Percentiles rank a stretch among this genome's conserved stretches.
These are phyloP conservation scores for Ophion ventricosus DNA, from an alignment of 2,888 invertebrate species.

Conservation along the genomic window DNA sequence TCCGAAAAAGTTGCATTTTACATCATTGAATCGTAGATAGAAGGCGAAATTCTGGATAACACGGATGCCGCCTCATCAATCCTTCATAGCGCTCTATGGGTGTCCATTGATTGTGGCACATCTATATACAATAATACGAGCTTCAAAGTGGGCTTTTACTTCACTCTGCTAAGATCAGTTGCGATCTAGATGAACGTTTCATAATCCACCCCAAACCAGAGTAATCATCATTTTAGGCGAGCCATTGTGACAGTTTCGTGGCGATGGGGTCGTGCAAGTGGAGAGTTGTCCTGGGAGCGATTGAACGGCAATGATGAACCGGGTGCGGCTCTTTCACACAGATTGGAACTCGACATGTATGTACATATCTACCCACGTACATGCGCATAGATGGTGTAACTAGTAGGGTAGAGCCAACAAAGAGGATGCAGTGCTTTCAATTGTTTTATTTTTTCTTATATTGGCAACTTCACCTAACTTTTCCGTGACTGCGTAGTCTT, in stretches of 20 bases:
- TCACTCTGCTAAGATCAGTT: constrained; percentile 19
- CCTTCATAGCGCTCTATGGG: background rate
- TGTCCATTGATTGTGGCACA: background rate
- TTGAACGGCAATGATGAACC: constrained; percentile 69
- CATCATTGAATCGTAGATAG: background rate
- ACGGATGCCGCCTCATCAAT: background rate
- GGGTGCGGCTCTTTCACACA: no score
- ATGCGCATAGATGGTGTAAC: background rate
- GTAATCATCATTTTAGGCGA: constrained; percentile 78
- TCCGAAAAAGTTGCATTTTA: background rate
- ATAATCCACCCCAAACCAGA: constrained; percentile 80
- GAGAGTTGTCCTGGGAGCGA: constrained; percentile 70
- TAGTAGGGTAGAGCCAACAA: no score
- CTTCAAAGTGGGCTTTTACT: constrained; percentile 21
- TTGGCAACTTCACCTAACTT: no score
- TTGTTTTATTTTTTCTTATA: no score
- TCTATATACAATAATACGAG: background rate
- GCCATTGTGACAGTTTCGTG: constrained; percentile 75
- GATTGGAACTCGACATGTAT: constrained; percentile 58
- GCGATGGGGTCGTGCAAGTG: constrained; percentile 62
- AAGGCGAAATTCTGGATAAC: background rate
- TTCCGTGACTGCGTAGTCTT: no score
- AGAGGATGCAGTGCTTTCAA: no score
- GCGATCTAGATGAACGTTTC: constrained; percentile 74
- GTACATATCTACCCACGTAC: background rate